Percentiles rank a stretch among this genome's conserved stretches.
Evolutionary conservation across 2,888 invertebrate species (phyloP).

Genomic region (Seladonia tumulorum): DNA sequence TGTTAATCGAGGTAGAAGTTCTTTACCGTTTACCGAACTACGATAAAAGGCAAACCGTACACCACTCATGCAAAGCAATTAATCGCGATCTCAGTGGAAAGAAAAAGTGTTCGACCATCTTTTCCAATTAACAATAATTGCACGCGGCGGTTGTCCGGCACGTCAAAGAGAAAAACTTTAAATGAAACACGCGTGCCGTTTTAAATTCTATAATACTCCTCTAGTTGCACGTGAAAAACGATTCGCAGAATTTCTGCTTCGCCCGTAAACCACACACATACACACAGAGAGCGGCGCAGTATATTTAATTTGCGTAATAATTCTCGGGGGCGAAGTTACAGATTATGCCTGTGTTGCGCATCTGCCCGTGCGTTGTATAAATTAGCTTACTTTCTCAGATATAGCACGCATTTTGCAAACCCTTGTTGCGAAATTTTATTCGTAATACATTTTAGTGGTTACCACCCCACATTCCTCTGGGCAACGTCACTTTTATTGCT

Average conservation of each 20-base stretch:
- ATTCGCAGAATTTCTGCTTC: neutral
- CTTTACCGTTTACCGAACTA: neutral
- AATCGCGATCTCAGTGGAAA: neutral
- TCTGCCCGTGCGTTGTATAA: conserved; percentile 18
- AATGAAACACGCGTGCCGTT: neutral
- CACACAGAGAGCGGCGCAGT: neutral
- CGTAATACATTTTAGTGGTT: neutral
- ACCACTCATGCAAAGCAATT: neutral
- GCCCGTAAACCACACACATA: neutral
- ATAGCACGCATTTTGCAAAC: neutral
- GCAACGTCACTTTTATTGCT: neutral
- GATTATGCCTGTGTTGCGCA: conserved; percentile 20
- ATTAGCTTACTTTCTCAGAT: conserved; percentile 35
- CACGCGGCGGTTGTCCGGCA: neutral
- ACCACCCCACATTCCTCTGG: neutral
- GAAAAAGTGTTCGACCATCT: neutral
- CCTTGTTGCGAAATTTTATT: neutral
- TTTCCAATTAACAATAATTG: neutral
- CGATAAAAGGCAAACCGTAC: neutral
- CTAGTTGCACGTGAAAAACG: conserved; percentile 1
- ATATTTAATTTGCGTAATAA: conserved; percentile 34
- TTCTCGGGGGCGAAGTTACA: conserved; percentile 9
- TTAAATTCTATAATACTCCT: conserved; percentile 1
- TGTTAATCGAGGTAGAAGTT: neutral
- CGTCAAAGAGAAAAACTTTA: neutral